Conservation (phyloP, 2,888 invertebrate genomes). For the Mesochorus sp. region DNA sequence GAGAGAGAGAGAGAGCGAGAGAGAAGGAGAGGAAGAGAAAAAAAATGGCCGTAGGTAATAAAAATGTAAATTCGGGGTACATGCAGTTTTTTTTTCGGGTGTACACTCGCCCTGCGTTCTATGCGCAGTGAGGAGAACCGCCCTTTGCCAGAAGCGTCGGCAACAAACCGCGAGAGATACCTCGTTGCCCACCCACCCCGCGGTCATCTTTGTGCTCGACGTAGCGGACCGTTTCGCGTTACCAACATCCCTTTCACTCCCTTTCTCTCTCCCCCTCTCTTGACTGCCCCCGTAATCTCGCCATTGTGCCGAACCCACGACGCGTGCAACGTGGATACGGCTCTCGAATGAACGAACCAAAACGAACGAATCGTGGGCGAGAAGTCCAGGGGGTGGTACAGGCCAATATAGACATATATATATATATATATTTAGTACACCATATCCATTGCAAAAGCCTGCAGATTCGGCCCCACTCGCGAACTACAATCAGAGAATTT, state of each 20-base stretch:
- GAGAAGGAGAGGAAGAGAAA: conserved; percentile 57
- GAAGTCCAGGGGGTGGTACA: too few species aligned
- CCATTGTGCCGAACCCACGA: conserved; percentile 69
- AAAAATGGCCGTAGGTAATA: conserved; percentile 64
- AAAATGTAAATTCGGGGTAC: conserved; percentile 71
- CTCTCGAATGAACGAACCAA: conserved; percentile 38
- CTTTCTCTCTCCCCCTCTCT: not conserved
- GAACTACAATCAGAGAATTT: conserved; percentile 49
- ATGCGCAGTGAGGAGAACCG: not conserved
- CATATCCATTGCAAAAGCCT: conserved; percentile 25
- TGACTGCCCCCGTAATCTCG: conserved; percentile 67
- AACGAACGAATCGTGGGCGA: conserved; percentile 52
- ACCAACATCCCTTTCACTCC: not conserved
- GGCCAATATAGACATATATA: not conserved
- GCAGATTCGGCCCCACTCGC: not conserved
- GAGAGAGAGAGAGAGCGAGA: too few species aligned
- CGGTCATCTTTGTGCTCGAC: conserved; percentile 71
- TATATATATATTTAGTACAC: not conserved
- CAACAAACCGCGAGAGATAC: conserved; percentile 20
- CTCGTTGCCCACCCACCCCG: conserved; percentile 31
- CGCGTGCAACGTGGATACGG: conserved; percentile 72
- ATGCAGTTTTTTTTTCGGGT: conserved; percentile 62
- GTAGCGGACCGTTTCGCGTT: conserved; percentile 67
- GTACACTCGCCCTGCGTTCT: conserved; percentile 5
- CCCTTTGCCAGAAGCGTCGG: conserved; percentile 30